Percentiles rank a stretch among this genome's conserved stretches.
Evolutionary conservation across 2,888 invertebrate genomes (phyloP).

Genomic region (Xestia rhomboidea): DNA sequence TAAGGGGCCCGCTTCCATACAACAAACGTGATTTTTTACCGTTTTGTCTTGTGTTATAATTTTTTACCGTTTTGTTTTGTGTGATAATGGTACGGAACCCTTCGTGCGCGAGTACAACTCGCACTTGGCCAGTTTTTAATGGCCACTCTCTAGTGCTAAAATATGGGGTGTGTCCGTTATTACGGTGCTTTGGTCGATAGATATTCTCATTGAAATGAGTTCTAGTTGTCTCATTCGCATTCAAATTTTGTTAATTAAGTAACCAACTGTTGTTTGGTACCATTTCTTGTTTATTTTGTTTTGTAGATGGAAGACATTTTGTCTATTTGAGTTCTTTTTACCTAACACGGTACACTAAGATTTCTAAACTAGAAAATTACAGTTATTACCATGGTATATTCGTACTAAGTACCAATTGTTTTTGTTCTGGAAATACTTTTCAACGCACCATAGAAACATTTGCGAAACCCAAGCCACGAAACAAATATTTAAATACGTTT

Average conservation of each 20-base stretch:
- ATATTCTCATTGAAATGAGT: constrained; percentile 62
- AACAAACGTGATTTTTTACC: no score
- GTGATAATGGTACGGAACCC: no score
- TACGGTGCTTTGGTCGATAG: constrained; percentile 59
- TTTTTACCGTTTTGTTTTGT: no score
- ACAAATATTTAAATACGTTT: constrained; percentile 28
- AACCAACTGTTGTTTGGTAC: constrained; percentile 52
- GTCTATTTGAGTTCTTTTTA: not conserved
- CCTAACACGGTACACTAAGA: not conserved
- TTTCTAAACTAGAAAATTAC: not conserved
- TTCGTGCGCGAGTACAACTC: no score
- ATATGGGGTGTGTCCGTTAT: constrained; percentile 54
- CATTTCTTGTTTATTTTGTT: constrained; percentile 14
- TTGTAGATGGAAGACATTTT: not conserved
- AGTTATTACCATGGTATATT: not conserved
- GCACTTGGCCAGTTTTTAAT: no score
- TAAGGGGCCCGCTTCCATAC: no score
- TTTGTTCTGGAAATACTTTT: not conserved
- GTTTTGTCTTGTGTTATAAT: no score
- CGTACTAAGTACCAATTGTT: not conserved
- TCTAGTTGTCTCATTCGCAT: constrained; percentile 56
- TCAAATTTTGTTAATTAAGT: constrained; percentile 56
- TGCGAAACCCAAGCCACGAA: not conserved
- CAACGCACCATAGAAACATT: not conserved
- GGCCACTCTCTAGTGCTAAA: constrained; percentile 1